Evolutionary conservation across 2,113 vertebrate genomes (phyloP).

Genomic region (Corythornis cristatus): DNA sequence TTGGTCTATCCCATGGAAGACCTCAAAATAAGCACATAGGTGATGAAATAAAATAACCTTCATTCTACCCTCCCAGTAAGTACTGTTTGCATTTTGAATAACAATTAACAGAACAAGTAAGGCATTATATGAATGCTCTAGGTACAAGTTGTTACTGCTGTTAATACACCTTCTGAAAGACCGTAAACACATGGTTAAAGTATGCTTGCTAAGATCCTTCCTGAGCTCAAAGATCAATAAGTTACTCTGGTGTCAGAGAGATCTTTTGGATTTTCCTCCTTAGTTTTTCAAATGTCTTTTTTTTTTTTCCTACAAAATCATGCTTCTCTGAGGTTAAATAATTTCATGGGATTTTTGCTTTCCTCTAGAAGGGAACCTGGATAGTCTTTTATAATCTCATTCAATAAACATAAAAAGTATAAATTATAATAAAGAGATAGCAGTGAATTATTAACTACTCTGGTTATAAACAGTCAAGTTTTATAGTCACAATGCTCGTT

Average conservation of each 20-base stretch:
- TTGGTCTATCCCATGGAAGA: neutral
- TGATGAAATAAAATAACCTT: conserved; percentile 22
- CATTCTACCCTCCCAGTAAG: neutral
- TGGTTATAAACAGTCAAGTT: neutral
- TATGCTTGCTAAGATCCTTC: neutral
- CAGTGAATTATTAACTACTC: conserved; percentile 15
- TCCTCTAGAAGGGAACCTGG: neutral
- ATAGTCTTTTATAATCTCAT: neutral
- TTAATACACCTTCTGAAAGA: neutral
- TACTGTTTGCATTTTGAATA: conserved; percentile 25
- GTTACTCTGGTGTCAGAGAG: neutral
- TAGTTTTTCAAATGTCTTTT: neutral
- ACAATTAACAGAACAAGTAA: conserved; percentile 53
- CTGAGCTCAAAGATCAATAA: conserved; percentile 22
- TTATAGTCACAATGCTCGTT: neutral
- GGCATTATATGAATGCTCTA: conserved; percentile 10
- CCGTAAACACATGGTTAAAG: neutral
- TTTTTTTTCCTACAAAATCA: neutral
- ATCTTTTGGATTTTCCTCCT: neutral
- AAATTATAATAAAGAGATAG: neutral
- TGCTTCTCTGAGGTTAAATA: neutral
- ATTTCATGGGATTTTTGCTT: neutral
- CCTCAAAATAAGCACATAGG: neutral
- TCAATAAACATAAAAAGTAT: neutral
- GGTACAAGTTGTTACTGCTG: neutral